Conservation (phyloP, 30 jellyfish, hydroid and myxozoan genomes). For the Aurelia sp. region DNA sequence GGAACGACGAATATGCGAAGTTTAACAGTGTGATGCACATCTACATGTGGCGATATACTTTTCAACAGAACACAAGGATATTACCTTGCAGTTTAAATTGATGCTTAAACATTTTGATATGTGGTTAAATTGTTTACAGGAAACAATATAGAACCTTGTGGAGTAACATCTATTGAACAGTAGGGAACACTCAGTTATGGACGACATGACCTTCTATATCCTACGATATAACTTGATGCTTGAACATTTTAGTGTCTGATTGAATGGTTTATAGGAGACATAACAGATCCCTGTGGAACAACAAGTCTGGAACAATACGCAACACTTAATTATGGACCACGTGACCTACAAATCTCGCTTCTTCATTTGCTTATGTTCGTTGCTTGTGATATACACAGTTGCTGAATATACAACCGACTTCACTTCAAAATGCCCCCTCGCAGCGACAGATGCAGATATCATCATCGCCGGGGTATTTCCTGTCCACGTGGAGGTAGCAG, state of each 20-base stretch:
- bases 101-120: no score
- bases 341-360: background rate
- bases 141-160: background rate
- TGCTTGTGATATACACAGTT: background rate
- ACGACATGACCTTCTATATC: background rate
- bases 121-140: background rate
- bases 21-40: no score
- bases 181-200: background rate
- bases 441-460: constrained; percentile 56
- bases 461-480: constrained; percentile 79
- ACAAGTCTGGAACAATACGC: background rate
- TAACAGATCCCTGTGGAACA: background rate
- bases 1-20: no score
- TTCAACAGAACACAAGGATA: no score
- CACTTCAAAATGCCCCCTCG: constrained; percentile 54
- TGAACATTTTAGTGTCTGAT: no score
- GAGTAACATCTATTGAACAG: background rate
- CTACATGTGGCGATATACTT: no score
- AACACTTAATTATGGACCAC: background rate
- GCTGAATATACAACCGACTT: constrained; percentile 9
- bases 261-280: background rate
- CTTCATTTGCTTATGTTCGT: background rate
- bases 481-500: constrained; percentile 61
- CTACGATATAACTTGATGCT: no score
- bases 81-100: no score